Evolutionary conservation across 1,140 invertebrate species (phyloP).

Genomic region (Leptestheria dahalacensis): DNA sequence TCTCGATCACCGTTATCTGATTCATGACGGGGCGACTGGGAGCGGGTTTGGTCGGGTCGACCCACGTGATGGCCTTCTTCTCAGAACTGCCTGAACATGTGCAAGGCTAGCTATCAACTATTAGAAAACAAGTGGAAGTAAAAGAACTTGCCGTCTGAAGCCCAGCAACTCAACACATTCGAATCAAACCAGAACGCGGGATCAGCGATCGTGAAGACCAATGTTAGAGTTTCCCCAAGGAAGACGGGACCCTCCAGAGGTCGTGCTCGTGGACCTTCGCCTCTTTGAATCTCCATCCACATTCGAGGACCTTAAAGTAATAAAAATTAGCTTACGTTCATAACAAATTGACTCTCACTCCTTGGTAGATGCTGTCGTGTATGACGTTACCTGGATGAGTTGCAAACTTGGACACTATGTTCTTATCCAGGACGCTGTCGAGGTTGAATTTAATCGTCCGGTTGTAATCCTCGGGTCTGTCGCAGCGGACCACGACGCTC

Average conservation of each 20-base stretch:
- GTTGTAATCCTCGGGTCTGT: slow-evolving; percentile 23
- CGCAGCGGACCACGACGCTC: slow-evolving; percentile 20
- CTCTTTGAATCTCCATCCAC: slow-evolving; percentile 23
- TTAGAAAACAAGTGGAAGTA: background rate
- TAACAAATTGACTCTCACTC: background rate
- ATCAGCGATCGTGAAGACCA: slow-evolving; percentile 22
- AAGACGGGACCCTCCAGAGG: slow-evolving; percentile 20
- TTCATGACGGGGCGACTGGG: slow-evolving; percentile 1
- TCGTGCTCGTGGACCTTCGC: slow-evolving; percentile 20
- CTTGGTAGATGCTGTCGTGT: background rate
- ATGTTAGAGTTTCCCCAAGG: slow-evolving; percentile 20
- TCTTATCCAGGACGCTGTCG: slow-evolving; percentile 10
- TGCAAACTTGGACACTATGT: slow-evolving; percentile 10
- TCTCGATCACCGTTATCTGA: slow-evolving; percentile 19
- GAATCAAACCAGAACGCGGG: slow-evolving; percentile 22
- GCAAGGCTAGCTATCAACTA: background rate
- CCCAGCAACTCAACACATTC: slow-evolving; percentile 21
- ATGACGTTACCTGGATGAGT: slow-evolving; percentile 18
- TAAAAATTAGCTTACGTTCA: background rate
- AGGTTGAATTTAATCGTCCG: slow-evolving; percentile 21
- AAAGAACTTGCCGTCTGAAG: slow-evolving; percentile 20
- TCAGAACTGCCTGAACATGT: slow-evolving; percentile 15
- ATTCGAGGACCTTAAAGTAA: slow-evolving; percentile 20
- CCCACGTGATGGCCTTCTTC: slow-evolving; percentile 15
- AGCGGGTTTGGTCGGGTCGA: slow-evolving; percentile 6